Evolutionary conservation across 2,888 invertebrate genomes (phyloP).

Genomic region (Xiphydria camelus): DNA sequence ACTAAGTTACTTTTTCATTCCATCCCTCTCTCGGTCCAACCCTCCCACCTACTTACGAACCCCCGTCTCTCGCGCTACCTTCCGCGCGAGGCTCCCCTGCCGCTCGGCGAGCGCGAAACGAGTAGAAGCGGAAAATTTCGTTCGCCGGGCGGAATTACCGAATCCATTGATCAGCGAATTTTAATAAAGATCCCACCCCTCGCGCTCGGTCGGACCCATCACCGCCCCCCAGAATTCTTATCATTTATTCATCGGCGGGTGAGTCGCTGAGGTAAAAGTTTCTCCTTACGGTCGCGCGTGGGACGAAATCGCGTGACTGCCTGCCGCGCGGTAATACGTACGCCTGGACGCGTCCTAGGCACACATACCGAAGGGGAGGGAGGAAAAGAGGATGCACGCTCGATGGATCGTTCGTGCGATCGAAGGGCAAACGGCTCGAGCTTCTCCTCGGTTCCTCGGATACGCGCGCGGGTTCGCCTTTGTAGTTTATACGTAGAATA

Average conservation of each 20-base stretch:
- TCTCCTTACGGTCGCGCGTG: neutral
- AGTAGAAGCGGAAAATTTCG: neutral
- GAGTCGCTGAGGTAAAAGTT: too few species aligned
- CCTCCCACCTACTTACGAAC: neutral
- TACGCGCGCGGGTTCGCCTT: too few species aligned
- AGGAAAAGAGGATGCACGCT: too few species aligned
- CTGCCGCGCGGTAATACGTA: neutral
- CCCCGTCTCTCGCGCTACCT: neutral
- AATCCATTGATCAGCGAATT: conserved; percentile 27
- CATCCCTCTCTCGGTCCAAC: conserved; percentile 4
- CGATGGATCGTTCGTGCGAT: too few species aligned
- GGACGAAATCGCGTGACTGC: neutral
- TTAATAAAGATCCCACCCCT: conserved; percentile 20
- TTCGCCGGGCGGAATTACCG: conserved; percentile 12
- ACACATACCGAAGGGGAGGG: too few species aligned
- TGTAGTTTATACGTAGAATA: too few species aligned
- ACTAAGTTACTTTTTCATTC: conserved; percentile 11
- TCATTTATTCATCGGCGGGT: too few species aligned
- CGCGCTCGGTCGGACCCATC: neutral
- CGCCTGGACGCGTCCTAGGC: too few species aligned
- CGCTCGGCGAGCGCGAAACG: too few species aligned
- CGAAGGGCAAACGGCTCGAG: too few species aligned
- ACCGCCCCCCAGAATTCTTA: too few species aligned
- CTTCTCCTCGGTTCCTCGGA: too few species aligned
- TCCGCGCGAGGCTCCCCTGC: neutral